Evolutionary conservation across 2,888 invertebrate species (phyloP).

Genomic region (Muschampia plurimacula): DNA sequence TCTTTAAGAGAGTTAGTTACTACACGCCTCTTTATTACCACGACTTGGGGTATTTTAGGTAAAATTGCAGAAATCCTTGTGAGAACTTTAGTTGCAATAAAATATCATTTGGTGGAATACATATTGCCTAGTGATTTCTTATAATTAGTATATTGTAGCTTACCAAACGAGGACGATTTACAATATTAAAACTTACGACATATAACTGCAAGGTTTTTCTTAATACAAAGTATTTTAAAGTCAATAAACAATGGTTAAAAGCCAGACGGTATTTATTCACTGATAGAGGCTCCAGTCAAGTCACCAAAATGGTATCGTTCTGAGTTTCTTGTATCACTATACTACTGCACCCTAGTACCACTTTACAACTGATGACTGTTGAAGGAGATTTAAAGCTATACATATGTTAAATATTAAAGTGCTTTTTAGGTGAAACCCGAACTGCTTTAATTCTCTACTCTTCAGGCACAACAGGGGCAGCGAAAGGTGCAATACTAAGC

Average conservation of each 20-base stretch:
- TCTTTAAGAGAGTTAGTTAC: conserved; percentile 14
- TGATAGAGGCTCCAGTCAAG: too few species aligned
- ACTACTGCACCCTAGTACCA: too few species aligned
- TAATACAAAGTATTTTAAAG: too few species aligned
- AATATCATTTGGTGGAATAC: neutral
- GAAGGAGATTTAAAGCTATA: too few species aligned
- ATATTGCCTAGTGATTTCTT: too few species aligned
- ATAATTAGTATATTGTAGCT: neutral
- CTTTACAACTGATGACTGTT: too few species aligned
- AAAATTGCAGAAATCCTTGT: neutral
- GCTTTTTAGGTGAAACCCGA: conserved; percentile 47
- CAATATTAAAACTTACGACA: too few species aligned
- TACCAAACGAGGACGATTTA: neutral
- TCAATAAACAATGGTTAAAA: too few species aligned
- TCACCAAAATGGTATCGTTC: too few species aligned
- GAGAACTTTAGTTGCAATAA: neutral
- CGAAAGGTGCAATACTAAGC: conserved; percentile 68
- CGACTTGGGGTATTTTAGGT: neutral
- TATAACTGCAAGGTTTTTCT: too few species aligned
- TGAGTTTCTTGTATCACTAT: too few species aligned
- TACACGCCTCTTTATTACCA: conserved; percentile 1
- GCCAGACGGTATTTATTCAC: too few species aligned
- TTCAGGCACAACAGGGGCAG: conserved; percentile 70
- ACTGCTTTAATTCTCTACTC: conserved; percentile 63
- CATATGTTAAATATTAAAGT: neutral